Evolutionary conservation across 1,140 invertebrate genomes (phyloP).

Genomic region (Liolophura sinensis): DNA sequence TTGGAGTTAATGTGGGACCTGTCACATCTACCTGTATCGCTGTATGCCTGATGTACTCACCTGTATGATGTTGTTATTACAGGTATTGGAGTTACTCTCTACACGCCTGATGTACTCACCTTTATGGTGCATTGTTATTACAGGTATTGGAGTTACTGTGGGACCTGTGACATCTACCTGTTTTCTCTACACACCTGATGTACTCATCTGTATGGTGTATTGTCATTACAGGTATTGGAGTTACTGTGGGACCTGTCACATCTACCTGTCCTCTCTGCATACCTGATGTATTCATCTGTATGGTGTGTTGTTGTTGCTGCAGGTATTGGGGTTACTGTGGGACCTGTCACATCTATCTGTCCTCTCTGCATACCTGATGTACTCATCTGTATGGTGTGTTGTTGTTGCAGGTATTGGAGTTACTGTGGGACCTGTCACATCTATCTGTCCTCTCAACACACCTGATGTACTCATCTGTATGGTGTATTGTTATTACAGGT

Average conservation of each 20-base stretch:
- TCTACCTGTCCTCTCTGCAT: no score
- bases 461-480: constrained; percentile 29
- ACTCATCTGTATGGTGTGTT: neutral
- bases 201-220: neutral
- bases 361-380: constrained; percentile 47
- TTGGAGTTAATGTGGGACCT: constrained; percentile 64
- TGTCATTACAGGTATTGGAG: constrained; percentile 59
- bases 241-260: constrained; percentile 63
- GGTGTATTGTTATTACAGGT: neutral
- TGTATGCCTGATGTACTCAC: no score
- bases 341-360: constrained; percentile 50
- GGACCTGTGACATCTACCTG: constrained; percentile 60
- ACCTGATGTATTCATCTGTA: no score
- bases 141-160: constrained; percentile 58
- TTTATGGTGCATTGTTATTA: neutral
- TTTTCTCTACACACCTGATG: constrained; percentile 57
- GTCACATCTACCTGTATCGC: constrained; percentile 57
- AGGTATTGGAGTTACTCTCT: constrained; percentile 42
- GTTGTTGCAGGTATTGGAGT: constrained; percentile 49
- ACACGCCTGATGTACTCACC: constrained; percentile 48
- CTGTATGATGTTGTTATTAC: no score
- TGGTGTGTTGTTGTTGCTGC: constrained; percentile 2
- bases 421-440: constrained; percentile 59
- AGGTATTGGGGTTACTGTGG: constrained; percentile 60
- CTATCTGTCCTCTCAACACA: constrained; percentile 41